Conservation (phyloP, 2,113 vertebrate species). For the Tiliqua scincoides region DNA sequence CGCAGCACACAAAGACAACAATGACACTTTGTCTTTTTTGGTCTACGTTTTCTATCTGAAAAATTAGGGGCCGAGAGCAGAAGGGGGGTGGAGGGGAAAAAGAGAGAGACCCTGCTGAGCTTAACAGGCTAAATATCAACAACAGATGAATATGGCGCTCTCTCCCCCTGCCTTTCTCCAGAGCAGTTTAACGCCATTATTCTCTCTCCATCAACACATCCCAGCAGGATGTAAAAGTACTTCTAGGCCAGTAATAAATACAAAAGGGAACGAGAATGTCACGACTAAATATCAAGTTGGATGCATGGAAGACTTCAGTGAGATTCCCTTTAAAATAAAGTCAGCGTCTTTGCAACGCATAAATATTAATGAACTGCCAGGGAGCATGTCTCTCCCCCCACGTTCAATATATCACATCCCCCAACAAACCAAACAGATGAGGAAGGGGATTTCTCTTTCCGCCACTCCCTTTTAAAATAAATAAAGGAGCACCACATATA, state of each 20-base stretch:
- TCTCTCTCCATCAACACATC: constrained; percentile 34
- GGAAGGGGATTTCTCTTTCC: constrained; percentile 16
- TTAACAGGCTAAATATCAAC: constrained; percentile 30
- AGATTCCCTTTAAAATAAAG: constrained; percentile 53
- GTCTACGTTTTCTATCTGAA: accelerated
- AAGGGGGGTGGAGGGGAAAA: constrained; percentile 26
- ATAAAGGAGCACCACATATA: constrained; percentile 26
- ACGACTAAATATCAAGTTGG: constrained; percentile 47
- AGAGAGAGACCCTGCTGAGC: constrained; percentile 7
- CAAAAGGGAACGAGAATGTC: constrained; percentile 60
- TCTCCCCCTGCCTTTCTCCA: constrained; percentile 30
- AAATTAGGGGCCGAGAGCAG: constrained; percentile 26
- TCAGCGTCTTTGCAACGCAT: constrained; percentile 64
- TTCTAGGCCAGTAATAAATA: constrained; percentile 44
- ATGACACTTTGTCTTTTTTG: constrained; percentile 10
- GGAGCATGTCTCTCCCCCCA: constrained; percentile 38
- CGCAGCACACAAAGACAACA: constrained; percentile 14
- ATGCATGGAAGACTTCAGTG: constrained; percentile 52
- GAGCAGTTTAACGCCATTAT: constrained; percentile 42
- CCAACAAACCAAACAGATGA: constrained; percentile 18
- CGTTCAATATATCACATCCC: constrained; percentile 32
- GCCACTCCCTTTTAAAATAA: not conserved
- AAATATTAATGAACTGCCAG: constrained; percentile 50
- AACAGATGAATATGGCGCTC: not conserved
- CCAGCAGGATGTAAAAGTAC: constrained; percentile 61